These are phyloP conservation scores for Equus quagga DNA, from an alignment of 2,113 vertebrate genomes.

Conservation along the genomic window DNA sequence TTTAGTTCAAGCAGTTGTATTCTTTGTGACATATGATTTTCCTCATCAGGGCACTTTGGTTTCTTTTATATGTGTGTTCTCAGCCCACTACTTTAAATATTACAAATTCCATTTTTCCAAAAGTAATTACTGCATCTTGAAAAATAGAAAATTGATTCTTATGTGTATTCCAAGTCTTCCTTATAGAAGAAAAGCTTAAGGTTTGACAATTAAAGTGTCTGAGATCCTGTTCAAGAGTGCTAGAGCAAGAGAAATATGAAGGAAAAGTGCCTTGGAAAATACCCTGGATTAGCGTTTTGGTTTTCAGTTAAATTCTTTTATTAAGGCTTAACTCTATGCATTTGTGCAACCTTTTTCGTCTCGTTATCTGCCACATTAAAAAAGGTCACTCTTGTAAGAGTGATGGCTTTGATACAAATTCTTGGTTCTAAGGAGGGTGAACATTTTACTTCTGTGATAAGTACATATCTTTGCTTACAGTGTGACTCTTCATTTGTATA, in stretches of 20 bases:
- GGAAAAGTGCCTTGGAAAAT: conserved; percentile 34
- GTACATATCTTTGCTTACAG: background rate
- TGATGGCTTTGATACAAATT: background rate
- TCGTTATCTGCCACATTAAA: background rate
- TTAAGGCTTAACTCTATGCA: background rate
- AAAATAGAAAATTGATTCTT: background rate
- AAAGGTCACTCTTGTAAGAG: background rate
- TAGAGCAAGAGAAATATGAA: background rate
- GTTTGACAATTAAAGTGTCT: conserved; percentile 1
- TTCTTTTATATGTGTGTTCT: background rate
- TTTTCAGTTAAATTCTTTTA: conserved; percentile 21
- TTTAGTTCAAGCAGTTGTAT: background rate
- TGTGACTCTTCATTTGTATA: background rate
- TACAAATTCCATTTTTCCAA: background rate
- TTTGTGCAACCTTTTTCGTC: background rate
- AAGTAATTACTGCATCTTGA: background rate
- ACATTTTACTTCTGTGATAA: background rate
- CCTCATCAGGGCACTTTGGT: background rate
- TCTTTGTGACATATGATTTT: background rate
- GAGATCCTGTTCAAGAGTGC: background rate
- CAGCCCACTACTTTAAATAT: background rate
- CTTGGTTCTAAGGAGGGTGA: background rate
- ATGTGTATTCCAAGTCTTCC: background rate
- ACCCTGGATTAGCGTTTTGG: background rate
- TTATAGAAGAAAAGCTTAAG: background rate